Base-by-base conservation (phyloP, 2,113 vertebrate genomes). In the Toxotes jaculatrix region DNA sequence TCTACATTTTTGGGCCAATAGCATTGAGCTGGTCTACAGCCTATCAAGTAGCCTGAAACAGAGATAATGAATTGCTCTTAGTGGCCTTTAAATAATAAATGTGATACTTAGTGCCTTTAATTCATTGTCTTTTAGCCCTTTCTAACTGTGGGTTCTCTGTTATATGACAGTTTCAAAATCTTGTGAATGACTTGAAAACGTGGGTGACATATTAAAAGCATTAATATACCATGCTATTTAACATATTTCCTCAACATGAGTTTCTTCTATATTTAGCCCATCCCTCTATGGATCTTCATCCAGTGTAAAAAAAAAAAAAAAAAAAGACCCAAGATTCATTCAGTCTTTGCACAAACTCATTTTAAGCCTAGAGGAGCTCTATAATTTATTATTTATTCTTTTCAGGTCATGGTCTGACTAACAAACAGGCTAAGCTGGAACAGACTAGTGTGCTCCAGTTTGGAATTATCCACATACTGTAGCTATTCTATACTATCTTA, bases 361-460 rank as follows among this genome's bases (percentile, higher is more conserved):
- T 71, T 64, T 12, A 53, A 68, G 34, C 17, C 10, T n/a, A 32
- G 49, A 61, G n/a, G 40, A 68, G 70, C 51, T 62, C 65, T 74
- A 2, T 34, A 53, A 53, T 85, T 65, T 77, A 77, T 70, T 83
- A 55, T 74, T 63, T 56, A 78, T 72, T 79, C 34, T 64, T 47
- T 70, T 80, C 17, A 75, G 60, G 67, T 56, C 64, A 64, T 55
- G 72, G 32, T 74, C 68, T 67, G 73, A 83, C 36, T 83, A 45
- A 61, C 67, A 86, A 83, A 83, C 42, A 83, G 34, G 19, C 45
- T 32, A 56, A 31, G 47, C 34, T 65, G 40, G 23, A 82, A 51
- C 14, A 79, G 65, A 79, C 45, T 21, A 5, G 63, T 14, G n/a
- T 56, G 67, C 89, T 73, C 68, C 71, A 23, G 55, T 62, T 77